These are phyloP conservation scores for Nycteola revayana DNA, from an alignment of 2,888 invertebrate species.

Conservation along the genomic window DNA sequence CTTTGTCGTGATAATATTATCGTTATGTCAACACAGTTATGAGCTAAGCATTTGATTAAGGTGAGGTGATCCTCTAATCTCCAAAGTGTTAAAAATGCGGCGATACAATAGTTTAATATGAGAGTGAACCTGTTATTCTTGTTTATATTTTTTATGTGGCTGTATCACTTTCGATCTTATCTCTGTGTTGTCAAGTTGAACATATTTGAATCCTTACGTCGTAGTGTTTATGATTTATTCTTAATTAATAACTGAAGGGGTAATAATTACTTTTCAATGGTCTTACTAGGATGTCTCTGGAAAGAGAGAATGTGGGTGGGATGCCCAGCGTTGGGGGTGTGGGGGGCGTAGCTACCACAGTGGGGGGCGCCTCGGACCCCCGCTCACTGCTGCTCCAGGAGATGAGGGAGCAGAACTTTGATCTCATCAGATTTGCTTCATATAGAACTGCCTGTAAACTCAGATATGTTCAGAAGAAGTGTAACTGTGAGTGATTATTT, in stretches of 20 bases:
- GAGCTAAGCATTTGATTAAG: slow-evolving; percentile 56
- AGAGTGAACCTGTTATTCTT: slow-evolving; percentile 12
- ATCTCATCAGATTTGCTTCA: slow-evolving; percentile 97
- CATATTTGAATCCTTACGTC: background rate
- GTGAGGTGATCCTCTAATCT: slow-evolving; percentile 38
- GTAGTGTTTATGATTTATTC: too few species aligned
- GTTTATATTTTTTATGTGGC: slow-evolving; percentile 31
- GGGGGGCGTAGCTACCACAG: slow-evolving; percentile 35
- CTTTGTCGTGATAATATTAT: slow-evolving; percentile 61
- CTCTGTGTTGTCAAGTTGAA: slow-evolving; percentile 18
- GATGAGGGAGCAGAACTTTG: slow-evolving; percentile 95
- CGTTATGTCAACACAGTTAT: slow-evolving; percentile 68
- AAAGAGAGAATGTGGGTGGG: slow-evolving; percentile 61
- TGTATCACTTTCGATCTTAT: slow-evolving; percentile 18
- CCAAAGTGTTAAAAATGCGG: slow-evolving; percentile 8
- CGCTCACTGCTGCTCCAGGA: slow-evolving; percentile 91
- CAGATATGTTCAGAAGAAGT: slow-evolving; percentile 98
- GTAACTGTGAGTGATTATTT: slow-evolving; percentile 94
- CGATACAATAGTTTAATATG: slow-evolving; percentile 7
- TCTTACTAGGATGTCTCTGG: slow-evolving; percentile 57
- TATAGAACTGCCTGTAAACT: slow-evolving; percentile 99
- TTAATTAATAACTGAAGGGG: too few species aligned
- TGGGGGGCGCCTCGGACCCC: slow-evolving; percentile 75
- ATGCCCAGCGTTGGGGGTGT: slow-evolving; percentile 43
- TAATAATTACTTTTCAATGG: too few species aligned